A percentile compares a stretch with the other conserved stretches of the same genome.
Conservation (phyloP, 2,113 vertebrate genomes). For the Progne subis region DNA sequence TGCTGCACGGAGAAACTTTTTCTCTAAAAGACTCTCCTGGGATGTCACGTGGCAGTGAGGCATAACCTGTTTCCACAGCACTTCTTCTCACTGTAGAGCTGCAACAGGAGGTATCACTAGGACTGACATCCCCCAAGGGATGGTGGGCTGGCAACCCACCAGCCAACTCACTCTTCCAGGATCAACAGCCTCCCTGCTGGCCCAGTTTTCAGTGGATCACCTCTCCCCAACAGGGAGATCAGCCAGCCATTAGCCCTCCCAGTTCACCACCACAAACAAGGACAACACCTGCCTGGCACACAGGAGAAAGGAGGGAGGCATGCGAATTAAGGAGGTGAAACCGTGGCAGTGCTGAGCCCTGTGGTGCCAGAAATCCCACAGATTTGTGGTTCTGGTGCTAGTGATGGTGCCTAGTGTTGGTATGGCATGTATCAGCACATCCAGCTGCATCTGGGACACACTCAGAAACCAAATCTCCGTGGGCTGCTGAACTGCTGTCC, state of each 20-base stretch:
- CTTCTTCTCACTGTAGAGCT: background rate
- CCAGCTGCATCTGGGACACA: rapidly evolving
- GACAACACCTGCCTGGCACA: background rate
- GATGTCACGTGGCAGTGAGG: background rate
- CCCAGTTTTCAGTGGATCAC: background rate
- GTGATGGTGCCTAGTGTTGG: background rate
- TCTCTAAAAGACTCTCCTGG: background rate
- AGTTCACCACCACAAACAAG: background rate
- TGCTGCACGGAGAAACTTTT: background rate
- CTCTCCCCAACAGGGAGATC: background rate
- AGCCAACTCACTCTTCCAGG: background rate
- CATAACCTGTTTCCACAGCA: background rate
- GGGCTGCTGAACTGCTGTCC: background rate
- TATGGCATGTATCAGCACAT: background rate
- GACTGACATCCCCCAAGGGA: too few relatives aligned
- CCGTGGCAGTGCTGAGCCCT: background rate
- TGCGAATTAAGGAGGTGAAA: background rate
- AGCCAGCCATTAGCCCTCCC: background rate
- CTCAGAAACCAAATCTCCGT: background rate
- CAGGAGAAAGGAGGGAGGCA: background rate
- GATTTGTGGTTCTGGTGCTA: background rate
- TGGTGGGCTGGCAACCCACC: too few relatives aligned
- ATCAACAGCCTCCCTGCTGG: background rate
- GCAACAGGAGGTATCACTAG: background rate
- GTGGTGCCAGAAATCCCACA: background rate